Evolutionary conservation across 2,888 invertebrate species (phyloP).

Genomic region (Zygaena filipendulae): DNA sequence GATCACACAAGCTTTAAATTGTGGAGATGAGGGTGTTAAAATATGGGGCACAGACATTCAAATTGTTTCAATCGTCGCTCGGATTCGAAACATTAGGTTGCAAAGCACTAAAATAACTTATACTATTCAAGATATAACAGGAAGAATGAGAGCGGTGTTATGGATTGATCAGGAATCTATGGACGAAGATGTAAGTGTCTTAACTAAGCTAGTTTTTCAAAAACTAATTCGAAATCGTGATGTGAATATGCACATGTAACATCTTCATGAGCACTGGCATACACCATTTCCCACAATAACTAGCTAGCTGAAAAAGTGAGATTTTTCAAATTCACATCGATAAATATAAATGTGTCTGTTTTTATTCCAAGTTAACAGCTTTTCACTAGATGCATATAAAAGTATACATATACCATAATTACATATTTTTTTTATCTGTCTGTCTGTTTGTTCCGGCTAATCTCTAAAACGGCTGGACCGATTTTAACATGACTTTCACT

Average conservation of each 20-base stretch:
- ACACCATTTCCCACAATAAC: too few species aligned
- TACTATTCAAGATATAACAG: conserved; percentile 61
- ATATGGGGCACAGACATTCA: conserved; percentile 64
- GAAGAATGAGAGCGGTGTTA: conserved; percentile 56
- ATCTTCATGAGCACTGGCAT: too few species aligned
- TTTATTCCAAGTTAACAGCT: too few species aligned
- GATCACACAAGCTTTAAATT: conserved; percentile 53
- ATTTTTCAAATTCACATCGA: too few species aligned
- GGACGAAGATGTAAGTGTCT: conserved; percentile 49
- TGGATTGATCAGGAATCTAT: conserved; percentile 61
- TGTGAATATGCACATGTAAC: not conserved
- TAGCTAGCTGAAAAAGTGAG: too few species aligned
- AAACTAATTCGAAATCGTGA: not conserved
- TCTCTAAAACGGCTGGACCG: too few species aligned
- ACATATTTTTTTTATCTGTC: too few species aligned
- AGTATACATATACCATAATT: too few species aligned
- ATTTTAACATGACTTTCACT: too few species aligned
- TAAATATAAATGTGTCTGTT: too few species aligned
- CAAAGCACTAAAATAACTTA: conserved; percentile 64
- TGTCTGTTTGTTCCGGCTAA: too few species aligned
- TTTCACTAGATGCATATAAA: too few species aligned
- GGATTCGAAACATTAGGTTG: conserved; percentile 48
- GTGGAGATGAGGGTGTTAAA: conserved; percentile 57
- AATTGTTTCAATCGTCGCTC: conserved; percentile 51
- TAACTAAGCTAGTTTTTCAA: conserved; percentile 2